Evolutionary conservation across 2,888 invertebrate genomes (phyloP), one percentile per base, ranked within the genome.

Genomic region (Nineta flava): DNA sequence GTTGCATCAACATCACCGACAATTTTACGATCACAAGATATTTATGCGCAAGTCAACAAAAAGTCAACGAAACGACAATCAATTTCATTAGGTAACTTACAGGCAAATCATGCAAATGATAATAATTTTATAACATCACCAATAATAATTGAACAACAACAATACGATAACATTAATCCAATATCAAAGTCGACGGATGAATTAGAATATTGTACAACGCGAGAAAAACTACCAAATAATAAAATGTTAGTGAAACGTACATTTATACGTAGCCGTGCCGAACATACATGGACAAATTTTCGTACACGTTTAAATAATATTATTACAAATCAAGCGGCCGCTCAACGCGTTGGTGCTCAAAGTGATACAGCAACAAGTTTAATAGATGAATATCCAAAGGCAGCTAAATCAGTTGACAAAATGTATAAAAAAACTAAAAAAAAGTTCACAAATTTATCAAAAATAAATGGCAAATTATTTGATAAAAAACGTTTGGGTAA

Each of bases 381-480:
- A 49, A 51, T 52, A 6, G 64, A 66, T 15, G 62, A 59, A 48
- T 65, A 65, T 15, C 63, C 61, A 50, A 51, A 62, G 10, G 55
- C 55, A 1, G 65, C 64, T 47, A 41, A 44, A 49, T 44, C 49
- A 13, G 55, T 68, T 10, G 66, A 67, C 53, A 66, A 63, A 53
- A 60, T 67, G 57, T 65, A 65, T 55, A 66, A 64, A 56, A 61
- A 57, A 43, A 67, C 67, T 3, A 66, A 65, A 53, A 60, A 58
- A 47, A 66, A 65, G 52, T 67, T 66, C 56, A 65, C 62, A 52
- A 63, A 60, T 49, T 61, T 66, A 45, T 53, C 67, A 15, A 60
- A 58, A 49, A 64, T 57, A 31, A 66, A 66, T 6, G 62, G 63
- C 21, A 65, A 62, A 55, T 61, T 44, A 17, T 44, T 44, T 26